A percentile compares a stretch with the other conserved stretches of the same genome.
phyloP scores from a whole-genome alignment of 2,113 vertebrate species.

The Chloebia gouldiae region DNA sequence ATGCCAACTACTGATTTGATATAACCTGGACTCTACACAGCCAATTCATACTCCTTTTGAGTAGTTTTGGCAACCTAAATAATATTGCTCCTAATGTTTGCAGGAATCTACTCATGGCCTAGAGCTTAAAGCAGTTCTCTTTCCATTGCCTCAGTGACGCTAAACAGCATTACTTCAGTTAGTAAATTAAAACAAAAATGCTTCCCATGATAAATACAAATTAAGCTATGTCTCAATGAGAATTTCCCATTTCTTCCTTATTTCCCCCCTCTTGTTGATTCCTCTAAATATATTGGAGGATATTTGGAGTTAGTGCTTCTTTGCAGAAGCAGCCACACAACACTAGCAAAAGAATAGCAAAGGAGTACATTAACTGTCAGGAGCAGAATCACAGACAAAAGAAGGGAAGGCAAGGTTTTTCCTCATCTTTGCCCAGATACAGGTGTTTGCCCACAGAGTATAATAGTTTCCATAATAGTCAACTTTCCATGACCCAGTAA shows the following conservation, averaged over 20 bases:
- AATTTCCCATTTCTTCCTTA: not conserved
- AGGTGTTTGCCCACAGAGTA: not conserved
- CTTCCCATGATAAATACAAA: not conserved
- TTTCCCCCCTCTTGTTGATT: not conserved
- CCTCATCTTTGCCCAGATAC: not conserved
- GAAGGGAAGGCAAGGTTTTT: not conserved
- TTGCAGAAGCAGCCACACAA: not conserved
- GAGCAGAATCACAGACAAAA: not conserved
- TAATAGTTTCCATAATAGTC: not conserved
- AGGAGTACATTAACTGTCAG: not conserved
- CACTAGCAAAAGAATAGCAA: not conserved
- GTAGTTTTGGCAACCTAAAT: not conserved
- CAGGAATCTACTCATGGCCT: not conserved
- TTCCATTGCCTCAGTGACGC: not conserved
- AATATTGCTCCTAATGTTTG: not conserved
- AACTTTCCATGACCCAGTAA: not conserved
- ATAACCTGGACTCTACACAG: not conserved
- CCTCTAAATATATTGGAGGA: not conserved
- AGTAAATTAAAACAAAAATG: not conserved
- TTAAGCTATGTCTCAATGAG: not conserved
- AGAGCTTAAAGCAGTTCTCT: not conserved
- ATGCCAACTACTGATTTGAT: not conserved
- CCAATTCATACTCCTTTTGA: not conserved
- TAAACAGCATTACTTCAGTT: not conserved
- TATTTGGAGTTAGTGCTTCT: not conserved